phyloP scores from a whole-genome alignment of 1,140 invertebrate genomes.

The Aricia agestis region DNA sequence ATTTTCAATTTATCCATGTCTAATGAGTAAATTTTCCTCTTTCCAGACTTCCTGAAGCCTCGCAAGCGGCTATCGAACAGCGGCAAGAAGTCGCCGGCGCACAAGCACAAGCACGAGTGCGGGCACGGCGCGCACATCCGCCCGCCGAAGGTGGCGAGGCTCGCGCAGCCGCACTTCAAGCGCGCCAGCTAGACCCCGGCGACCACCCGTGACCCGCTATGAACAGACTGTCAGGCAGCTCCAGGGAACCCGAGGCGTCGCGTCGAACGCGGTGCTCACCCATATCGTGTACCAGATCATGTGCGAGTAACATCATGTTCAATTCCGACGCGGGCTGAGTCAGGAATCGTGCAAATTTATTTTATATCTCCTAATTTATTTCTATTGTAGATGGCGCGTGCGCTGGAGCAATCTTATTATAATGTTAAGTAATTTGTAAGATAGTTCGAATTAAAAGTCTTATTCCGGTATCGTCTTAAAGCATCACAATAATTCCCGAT shows the following conservation, averaged over 20 bases:
- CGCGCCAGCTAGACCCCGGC: constrained; percentile 55
- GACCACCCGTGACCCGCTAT: constrained; percentile 4
- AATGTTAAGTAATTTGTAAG: constrained; percentile 72
- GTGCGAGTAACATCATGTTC: constrained; percentile 35
- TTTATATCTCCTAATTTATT: constrained; percentile 68
- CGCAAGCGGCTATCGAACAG: constrained; percentile 59
- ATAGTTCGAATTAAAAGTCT: constrained; percentile 49
- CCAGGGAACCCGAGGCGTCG: neutral
- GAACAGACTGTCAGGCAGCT: constrained; percentile 5
- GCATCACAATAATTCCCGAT: constrained; percentile 48
- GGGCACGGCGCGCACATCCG: constrained; percentile 61
- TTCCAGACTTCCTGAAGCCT: constrained; percentile 72
- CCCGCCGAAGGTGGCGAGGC: constrained; percentile 62
- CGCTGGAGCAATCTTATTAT: constrained; percentile 56
- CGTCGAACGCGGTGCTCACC: neutral
- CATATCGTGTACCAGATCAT: constrained; percentile 28
- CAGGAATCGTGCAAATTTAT: constrained; percentile 60
- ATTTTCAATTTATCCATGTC: neutral
- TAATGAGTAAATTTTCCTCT: constrained; percentile 18
- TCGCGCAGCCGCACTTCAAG: constrained; percentile 56
- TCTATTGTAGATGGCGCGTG: constrained; percentile 37
- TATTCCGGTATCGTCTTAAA: constrained; percentile 40
- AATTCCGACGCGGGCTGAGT: constrained; percentile 33
- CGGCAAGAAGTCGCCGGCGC: constrained; percentile 63
- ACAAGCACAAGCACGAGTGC: constrained; percentile 59